These are phyloP conservation scores for Ophion slaviceki DNA, from an alignment of 2,888 invertebrate genomes.

Conservation along the genomic window DNA sequence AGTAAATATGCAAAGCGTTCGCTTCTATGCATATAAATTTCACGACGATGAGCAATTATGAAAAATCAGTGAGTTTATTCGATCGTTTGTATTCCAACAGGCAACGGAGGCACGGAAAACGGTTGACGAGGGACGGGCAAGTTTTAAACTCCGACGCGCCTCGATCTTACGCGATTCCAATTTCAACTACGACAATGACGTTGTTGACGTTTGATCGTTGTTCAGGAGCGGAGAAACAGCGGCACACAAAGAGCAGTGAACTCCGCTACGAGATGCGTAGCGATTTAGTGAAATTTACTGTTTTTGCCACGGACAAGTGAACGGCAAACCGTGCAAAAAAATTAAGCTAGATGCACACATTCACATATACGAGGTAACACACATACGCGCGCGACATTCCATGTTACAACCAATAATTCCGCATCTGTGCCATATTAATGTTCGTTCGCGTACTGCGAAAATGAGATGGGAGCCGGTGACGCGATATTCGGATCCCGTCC, in stretches of 20 bases:
- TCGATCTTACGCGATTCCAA: conserved; percentile 82
- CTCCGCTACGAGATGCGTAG: conserved; percentile 30
- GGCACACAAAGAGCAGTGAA: conserved; percentile 7
- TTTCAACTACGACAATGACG: conserved; percentile 82
- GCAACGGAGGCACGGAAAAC: conserved; percentile 81
- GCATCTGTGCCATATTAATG: conserved; percentile 66
- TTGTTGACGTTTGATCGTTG: conserved; percentile 80
- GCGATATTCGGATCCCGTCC: conserved; percentile 28
- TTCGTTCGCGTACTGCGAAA: conserved; percentile 50
- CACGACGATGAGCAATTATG: background rate
- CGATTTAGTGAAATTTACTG: conserved; percentile 54
- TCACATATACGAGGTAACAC: conserved; percentile 9
- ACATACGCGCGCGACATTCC: conserved; percentile 49
- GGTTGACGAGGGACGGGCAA: conserved; percentile 80
- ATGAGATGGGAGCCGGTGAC: conserved; percentile 6
- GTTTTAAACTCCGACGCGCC: conserved; percentile 80
- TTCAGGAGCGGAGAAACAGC: conserved; percentile 20
- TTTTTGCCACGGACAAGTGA: conserved; percentile 55
- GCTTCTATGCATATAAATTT: background rate
- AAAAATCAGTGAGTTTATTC: background rate
- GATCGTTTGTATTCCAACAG: conserved; percentile 23
- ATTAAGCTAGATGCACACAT: conserved; percentile 42
- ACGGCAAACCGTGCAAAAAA: conserved; percentile 51
- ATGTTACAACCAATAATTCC: conserved; percentile 59
- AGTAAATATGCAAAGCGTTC: no score